phyloP scores from a whole-genome alignment of 1,140 invertebrate genomes.

The Hylyphantes graminicola region DNA sequence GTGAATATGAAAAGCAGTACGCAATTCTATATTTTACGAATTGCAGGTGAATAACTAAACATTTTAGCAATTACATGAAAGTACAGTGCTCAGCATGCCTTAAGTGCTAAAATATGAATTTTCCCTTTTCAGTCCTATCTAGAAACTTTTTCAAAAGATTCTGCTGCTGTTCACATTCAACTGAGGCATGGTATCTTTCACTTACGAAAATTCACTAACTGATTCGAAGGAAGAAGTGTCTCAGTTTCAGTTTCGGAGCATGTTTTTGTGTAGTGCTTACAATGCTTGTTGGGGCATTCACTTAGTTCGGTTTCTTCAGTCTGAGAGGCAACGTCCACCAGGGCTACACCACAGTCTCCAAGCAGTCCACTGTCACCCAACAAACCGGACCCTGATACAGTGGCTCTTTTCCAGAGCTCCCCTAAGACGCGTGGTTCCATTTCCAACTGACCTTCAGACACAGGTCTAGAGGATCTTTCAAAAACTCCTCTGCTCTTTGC shows the following conservation, averaged over 20 bases:
- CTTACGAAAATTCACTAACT: slow-evolving; percentile 17
- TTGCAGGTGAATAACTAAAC: no score
- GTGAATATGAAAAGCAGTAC: no score
- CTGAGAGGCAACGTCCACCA: slow-evolving; percentile 55
- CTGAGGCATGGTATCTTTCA: not conserved
- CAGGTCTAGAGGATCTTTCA: slow-evolving; percentile 28
- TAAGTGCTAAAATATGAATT: not conserved
- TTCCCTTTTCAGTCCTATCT: not conserved
- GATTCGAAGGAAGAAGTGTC: slow-evolving; percentile 14
- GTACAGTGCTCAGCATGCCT: not conserved
- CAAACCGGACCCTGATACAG: not conserved
- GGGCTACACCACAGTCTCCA: slow-evolving; percentile 46
- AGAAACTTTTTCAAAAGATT: not conserved
- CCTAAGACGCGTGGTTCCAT: not conserved
- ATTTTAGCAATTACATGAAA: no score
- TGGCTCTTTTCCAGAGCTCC: slow-evolving; percentile 2
- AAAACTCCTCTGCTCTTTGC: slow-evolving; percentile 8
- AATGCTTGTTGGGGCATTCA: slow-evolving; percentile 7
- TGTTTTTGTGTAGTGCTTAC: slow-evolving; percentile 6
- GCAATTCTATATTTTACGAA: no score
- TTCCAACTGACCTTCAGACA: slow-evolving; percentile 36
- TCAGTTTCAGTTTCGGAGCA: not conserved
- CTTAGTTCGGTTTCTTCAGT: slow-evolving; percentile 36
- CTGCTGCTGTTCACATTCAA: not conserved
- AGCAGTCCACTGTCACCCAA: slow-evolving; percentile 53